Evolutionary conservation across 2,113 vertebrate genomes (phyloP), one percentile per base, ranked within the genome.

Genomic region (Ranitomeya imitator): DNA sequence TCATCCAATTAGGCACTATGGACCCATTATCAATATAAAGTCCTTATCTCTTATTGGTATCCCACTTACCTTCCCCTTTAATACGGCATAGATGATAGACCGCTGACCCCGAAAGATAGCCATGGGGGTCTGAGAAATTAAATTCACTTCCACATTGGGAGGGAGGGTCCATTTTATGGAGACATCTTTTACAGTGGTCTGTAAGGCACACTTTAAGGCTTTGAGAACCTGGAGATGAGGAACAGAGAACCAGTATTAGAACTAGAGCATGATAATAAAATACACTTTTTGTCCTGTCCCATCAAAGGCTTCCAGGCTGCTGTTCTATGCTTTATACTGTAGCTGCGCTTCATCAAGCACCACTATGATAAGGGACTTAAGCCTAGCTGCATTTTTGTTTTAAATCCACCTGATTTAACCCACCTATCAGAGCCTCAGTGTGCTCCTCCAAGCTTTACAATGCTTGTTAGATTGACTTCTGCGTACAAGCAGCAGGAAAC

Each of bases 161-260:
- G 93, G 93, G 85, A 94, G 90, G 55, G 87, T 19, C 94, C 93
- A 95, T 21, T 13, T 89, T 51, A 95, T 37, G n/a, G 90, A 90
- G 16, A 95, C 0, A 0, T 90, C 69, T 0, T 90, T 90, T 0
- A 90, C 86, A 0, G 81, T 52, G 8, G 91, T 88, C 79, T 93
- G 92, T 0, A 94, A 82, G 26, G 94, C 85, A 1, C 12, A 60
- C 77, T 92, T 93, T 71, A 95, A 90, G 26, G 91, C 81, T 74
- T 90, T 82, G 13, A 94, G 91, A 9, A 84, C 93, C 93, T 94
- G 54, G 1, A 45, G 21, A 31, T 13, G 2, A 61, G 19, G 57
- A 60, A 18, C 7, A 12, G 0, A 31, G n/a, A 52, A 55, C 9
- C 86, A 7, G 19, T 16, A 8, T 82, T 54, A 52, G 37, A 51